phyloP scores from a whole-genome alignment of 2,797 vertebrate genomes.

The Syncerus caffer region DNA sequence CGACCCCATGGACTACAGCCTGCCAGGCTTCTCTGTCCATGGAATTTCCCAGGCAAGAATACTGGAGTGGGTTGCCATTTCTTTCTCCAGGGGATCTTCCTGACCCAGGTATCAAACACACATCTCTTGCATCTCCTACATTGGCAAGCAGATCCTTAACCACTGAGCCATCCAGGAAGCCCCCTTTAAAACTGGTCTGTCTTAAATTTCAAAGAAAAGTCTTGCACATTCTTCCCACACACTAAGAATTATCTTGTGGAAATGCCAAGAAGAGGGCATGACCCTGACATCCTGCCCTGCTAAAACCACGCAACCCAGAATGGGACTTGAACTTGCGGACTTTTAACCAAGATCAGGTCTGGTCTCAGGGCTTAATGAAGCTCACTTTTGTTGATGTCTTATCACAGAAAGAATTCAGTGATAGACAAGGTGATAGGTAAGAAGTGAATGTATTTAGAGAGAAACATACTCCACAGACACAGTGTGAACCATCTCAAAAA shows the following conservation, averaged over 20 bases:
- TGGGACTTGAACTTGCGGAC: neutral
- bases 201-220: constrained; percentile 7
- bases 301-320: neutral
- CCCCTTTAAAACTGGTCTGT: neutral
- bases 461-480: neutral
- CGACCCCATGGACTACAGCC: neutral
- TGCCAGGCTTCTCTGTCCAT: neutral
- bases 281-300: neutral
- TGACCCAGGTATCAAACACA: neutral
- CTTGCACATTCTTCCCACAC: neutral
- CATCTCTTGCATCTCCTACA: neutral
- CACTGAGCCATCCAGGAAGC: neutral
- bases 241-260: neutral
- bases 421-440: neutral
- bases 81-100: neutral
- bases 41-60: neutral
- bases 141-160: neutral
- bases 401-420: neutral
- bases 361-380: neutral
- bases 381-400: neutral
- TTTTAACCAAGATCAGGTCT: neutral
- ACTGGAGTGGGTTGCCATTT: neutral
- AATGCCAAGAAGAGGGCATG: neutral
- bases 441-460: neutral
- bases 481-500: neutral